Percentiles rank a stretch among this genome's conserved stretches.
These are phyloP conservation scores for Caenorhabditis virilis DNA, from an alignment of 2,888 invertebrate species.

Conservation along the genomic window DNA sequence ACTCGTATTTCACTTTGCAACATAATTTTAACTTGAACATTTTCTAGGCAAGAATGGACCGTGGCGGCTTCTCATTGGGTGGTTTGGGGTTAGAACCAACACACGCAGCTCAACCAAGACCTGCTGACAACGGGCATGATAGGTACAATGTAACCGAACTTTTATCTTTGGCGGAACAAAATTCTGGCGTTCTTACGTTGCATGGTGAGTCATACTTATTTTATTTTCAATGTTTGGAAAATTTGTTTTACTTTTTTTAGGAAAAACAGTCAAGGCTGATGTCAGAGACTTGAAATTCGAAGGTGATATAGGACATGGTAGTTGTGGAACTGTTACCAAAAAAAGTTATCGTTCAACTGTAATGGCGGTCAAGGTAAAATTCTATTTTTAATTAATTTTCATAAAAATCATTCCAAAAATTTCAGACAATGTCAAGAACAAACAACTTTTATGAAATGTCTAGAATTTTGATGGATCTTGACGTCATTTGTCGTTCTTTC, in stretches of 20 bases:
- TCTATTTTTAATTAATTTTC: not conserved
- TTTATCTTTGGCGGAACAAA: constrained; percentile 1
- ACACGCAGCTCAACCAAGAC: not conserved
- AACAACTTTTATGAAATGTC: constrained; percentile 96
- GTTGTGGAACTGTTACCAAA: constrained; percentile 95
- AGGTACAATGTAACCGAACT: not conserved
- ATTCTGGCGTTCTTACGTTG: constrained; percentile 13
- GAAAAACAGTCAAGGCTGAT: constrained; percentile 9
- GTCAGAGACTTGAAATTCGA: constrained; percentile 67
- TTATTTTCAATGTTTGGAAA: not conserved
- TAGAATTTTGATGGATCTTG: constrained; percentile 96
- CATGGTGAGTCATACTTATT: constrained; percentile 4
- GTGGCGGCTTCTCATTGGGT: constrained; percentile 13
- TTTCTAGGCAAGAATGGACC: not conserved
- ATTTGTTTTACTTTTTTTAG: not conserved
- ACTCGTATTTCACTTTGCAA: too few species aligned
- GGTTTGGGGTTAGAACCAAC: not conserved
- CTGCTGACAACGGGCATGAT: too few species aligned
- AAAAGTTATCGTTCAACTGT: constrained; percentile 74
- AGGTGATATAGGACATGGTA: constrained; percentile 72
- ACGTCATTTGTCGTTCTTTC: constrained; percentile 94
- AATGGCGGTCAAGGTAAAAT: constrained; percentile 67
- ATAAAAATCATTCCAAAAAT: not conserved
- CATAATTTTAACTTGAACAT: too few species aligned
- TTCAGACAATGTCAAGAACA: constrained; percentile 83